Conservation (phyloP, 2,113 vertebrate genomes). For the Tympanuchus pallidicinctus region DNA sequence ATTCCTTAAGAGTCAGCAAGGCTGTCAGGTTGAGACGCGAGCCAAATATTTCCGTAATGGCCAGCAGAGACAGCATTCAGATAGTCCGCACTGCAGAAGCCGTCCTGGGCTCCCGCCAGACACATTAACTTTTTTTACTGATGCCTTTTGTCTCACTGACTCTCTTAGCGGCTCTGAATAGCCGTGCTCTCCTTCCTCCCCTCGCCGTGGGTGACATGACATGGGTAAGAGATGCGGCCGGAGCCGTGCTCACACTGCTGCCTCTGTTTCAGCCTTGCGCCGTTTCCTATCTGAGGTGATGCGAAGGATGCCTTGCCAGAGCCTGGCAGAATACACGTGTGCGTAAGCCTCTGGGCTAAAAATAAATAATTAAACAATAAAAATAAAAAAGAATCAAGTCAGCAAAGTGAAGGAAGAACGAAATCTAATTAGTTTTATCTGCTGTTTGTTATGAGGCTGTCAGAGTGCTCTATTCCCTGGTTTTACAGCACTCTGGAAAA, state of each 20-base stretch:
- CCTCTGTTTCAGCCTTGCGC: conserved; percentile 61
- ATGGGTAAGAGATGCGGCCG: conserved; percentile 27
- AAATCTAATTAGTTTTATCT: conserved; percentile 51
- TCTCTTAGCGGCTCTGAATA: conserved; percentile 33
- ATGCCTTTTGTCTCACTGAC: conserved; percentile 51
- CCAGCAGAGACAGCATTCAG: neutral
- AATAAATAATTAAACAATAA: conserved; percentile 75
- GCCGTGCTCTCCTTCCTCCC: neutral
- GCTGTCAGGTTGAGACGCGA: neutral
- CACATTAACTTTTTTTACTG: conserved; percentile 55
- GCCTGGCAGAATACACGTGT: conserved; percentile 8
- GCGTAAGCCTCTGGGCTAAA: conserved; percentile 54
- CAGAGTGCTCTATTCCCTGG: conserved; percentile 12
- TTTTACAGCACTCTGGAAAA: conserved; percentile 42
- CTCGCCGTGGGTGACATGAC: neutral
- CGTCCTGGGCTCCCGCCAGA: conserved; percentile 45
- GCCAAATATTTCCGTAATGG: conserved; percentile 39
- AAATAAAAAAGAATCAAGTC: conserved; percentile 71
- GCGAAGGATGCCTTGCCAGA: conserved; percentile 39
- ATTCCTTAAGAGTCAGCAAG: conserved; percentile 33
- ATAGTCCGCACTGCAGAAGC: neutral
- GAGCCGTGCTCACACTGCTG: conserved; percentile 57
- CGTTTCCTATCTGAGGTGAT: conserved; percentile 51
- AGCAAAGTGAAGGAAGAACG: conserved; percentile 55
- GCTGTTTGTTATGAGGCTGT: conserved; percentile 30